Base-by-base conservation (phyloP, 1,140 invertebrate genomes). In the Drosophila parabipectinata region DNA sequence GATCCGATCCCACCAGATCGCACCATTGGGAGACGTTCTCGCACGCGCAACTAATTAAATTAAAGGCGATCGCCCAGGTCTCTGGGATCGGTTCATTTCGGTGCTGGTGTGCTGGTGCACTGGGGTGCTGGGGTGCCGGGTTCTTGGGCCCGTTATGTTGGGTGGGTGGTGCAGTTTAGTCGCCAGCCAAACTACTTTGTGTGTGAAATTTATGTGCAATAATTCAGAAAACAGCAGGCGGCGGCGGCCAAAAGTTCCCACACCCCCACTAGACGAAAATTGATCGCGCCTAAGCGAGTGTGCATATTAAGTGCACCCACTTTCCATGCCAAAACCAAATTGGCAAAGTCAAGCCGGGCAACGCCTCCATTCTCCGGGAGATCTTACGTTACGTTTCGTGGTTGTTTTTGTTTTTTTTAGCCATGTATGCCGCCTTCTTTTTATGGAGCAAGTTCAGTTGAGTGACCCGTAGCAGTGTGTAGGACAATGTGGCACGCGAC, bases 21-120 rank as follows among this genome's bases (percentile, higher is more conserved):
- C 34, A 30, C 28, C 41, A 44, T 34, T 56, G 37, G 47, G 14
- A 44, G 39, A 15, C 39, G 39, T 47, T 72, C 77, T 67, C 66
- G 79, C 82, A 85, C 78, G 83, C 82, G 83, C 78, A 85, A 67
- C 78, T 87, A 85, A 85, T 85, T 85, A 85, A 85, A 81, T 85
- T 85, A 85, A 87, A 82, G 66, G 59, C 82, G 64, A 75, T 87
- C 78, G 67, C 15, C 54, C 63, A 69, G 78, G 51, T 69, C 58
- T 32, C 26, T 32, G 67, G 14, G 58, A 12, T 39, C 41, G 52
- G 55, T 44, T 10, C 15, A n/a, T 9, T 44, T 44, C 12, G 37
- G 37, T 41, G 8, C 21, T 21, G 10, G 12, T 10, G 37, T 41
- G 37, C 12, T n/a, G 7, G 7, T 32, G 30, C 18, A 18, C 18